A percentile compares a stretch with the other conserved stretches of the same genome.
These are phyloP conservation scores for Thalassophryne amazonica DNA, from an alignment of 2,797 vertebrate species.

Conservation along the genomic window DNA sequence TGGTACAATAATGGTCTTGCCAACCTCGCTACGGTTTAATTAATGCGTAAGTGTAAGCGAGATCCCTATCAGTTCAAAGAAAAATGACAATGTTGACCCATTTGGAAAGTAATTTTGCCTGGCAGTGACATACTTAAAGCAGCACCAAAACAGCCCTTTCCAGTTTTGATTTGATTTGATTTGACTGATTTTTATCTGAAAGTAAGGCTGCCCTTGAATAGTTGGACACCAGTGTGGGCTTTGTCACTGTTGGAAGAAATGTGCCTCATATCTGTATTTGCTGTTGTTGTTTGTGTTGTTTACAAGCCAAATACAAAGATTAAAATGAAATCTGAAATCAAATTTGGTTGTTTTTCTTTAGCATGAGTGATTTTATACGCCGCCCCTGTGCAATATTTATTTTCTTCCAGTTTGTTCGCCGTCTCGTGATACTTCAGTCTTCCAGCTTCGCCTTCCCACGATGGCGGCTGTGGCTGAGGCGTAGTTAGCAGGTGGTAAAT, in stretches of 20 bases:
- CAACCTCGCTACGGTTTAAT: conserved; percentile 53
- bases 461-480: conserved; percentile 4
- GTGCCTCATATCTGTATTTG: conserved; percentile 14
- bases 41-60: conserved; percentile 47
- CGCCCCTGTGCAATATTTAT: conserved; percentile 5
- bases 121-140: conserved; percentile 12
- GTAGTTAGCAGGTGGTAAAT: not conserved
- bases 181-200: conserved; percentile 60
- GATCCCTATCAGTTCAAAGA: conserved; percentile 39
- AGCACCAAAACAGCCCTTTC: conserved; percentile 21
- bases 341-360: conserved; percentile 11
- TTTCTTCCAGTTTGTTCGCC: conserved; percentile 2
- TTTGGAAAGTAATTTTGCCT: conserved; percentile 18
- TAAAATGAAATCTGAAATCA: conserved; percentile 31
- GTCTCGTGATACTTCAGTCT: not conserved
- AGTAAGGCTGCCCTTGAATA: conserved; percentile 15
- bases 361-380: not conserved
- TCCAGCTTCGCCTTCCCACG: not conserved
- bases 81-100: conserved; percentile 34
- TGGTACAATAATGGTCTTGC: conserved; percentile 29
- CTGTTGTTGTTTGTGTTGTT: conserved; percentile 7
- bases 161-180: conserved; percentile 41
- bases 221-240: conserved; percentile 3
- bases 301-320: conserved; percentile 18
- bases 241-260: conserved; percentile 26